These are phyloP conservation scores for Metopia argyrocephala DNA, from an alignment of 2,888 invertebrate genomes.

Conservation along the genomic window DNA sequence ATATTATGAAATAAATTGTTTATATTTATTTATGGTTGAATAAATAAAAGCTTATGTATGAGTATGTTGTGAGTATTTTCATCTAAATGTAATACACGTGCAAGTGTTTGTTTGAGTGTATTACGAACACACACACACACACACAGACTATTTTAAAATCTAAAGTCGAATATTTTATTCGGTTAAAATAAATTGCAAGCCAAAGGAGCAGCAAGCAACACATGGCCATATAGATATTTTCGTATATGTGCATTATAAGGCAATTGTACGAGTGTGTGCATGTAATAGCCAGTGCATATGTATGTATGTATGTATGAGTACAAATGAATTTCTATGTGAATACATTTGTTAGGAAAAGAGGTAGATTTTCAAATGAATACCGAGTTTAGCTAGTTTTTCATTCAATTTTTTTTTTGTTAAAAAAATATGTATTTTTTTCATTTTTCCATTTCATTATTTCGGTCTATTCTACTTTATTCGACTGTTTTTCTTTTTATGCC, in stretches of 20 bases:
- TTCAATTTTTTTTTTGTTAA: neutral
- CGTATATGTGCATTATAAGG: neutral
- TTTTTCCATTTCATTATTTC: neutral
- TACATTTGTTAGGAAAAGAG: slow-evolving; percentile 16
- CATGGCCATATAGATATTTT: neutral
- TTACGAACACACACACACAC: too few relatives aligned
- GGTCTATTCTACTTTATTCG: slow-evolving; percentile 1
- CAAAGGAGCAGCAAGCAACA: slow-evolving; percentile 53
- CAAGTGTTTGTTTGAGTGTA: neutral
- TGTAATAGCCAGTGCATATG: neutral
- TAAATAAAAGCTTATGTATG: neutral
- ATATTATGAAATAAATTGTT: too few relatives aligned
- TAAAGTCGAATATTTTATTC: slow-evolving; percentile 62
- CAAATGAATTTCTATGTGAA: slow-evolving; percentile 36
- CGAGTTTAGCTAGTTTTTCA: neutral
- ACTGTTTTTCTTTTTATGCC: neutral
- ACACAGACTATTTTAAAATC: neutral
- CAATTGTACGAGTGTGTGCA: neutral
- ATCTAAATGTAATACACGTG: too few relatives aligned
- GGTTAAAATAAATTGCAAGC: slow-evolving; percentile 66
- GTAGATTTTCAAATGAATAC: slow-evolving; percentile 7
- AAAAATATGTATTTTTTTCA: too few relatives aligned
- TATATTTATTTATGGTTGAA: slow-evolving; percentile 30
- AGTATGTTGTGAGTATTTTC: neutral
- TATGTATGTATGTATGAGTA: neutral